Evolutionary conservation across 2,113 vertebrate genomes (phyloP).

Genomic region (Bujurquina vittata): DNA sequence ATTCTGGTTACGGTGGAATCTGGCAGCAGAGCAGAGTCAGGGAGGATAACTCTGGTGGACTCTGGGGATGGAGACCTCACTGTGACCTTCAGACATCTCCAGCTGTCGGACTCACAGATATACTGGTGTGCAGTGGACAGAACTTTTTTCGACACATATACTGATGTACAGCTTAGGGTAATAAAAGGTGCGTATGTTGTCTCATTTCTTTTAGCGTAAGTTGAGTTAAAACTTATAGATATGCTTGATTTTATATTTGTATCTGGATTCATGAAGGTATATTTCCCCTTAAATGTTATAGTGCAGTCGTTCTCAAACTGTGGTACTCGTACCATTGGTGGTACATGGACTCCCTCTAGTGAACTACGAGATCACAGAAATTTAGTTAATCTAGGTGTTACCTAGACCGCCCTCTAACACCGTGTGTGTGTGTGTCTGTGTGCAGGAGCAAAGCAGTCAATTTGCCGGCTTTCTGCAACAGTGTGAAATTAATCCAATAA

Average conservation of each 20-base stretch:
- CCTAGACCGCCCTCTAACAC: too few relatives aligned
- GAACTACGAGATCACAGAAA: too few relatives aligned
- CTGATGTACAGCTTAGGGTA: constrained; percentile 34
- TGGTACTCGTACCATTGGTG: too few relatives aligned
- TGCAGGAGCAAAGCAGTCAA: too few relatives aligned
- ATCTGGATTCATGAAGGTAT: background rate
- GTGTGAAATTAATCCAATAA: too few relatives aligned
- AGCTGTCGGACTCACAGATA: constrained; percentile 35
- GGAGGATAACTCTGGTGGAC: constrained; percentile 42
- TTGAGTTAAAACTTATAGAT: background rate
- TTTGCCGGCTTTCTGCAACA: too few relatives aligned
- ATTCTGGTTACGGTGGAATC: constrained; percentile 6
- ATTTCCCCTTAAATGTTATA: too few relatives aligned
- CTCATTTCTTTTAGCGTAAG: background rate
- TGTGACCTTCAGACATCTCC: constrained; percentile 52
- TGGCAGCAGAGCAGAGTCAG: accelerated
- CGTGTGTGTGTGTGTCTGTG: too few relatives aligned
- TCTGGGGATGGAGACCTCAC: constrained; percentile 27
- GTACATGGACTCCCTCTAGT: too few relatives aligned
- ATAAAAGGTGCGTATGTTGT: constrained; percentile 10
- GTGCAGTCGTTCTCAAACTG: too few relatives aligned
- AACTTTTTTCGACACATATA: constrained; percentile 18
- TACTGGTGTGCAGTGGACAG: constrained; percentile 60
- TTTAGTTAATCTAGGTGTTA: too few relatives aligned
- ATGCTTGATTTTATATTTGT: background rate